A percentile compares a stretch with the other conserved stretches of the same genome.
Conservation (phyloP, 1,140 invertebrate species). For the Pteromalus puparum region DNA sequence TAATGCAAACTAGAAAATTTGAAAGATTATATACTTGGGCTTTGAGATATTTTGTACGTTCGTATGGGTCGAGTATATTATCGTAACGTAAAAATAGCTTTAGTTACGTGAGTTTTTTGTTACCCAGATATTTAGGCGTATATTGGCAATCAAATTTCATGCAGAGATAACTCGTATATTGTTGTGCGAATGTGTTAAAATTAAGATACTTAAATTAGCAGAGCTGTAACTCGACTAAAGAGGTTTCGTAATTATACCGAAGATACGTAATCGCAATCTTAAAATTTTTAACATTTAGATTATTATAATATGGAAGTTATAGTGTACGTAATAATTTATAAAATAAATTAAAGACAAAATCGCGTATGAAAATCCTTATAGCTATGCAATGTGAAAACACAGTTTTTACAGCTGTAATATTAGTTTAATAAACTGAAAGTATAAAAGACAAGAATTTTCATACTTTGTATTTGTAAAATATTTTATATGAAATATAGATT, state of each 20-base stretch:
- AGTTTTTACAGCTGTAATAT: neutral
- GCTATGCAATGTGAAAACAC: neutral
- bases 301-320: neutral
- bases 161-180: neutral
- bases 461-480: conserved; percentile 13
- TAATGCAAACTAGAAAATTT: conserved; percentile 43
- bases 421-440: conserved; percentile 19
- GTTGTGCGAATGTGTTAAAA: neutral
- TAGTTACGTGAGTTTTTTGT: conserved; percentile 3
- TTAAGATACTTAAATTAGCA: neutral
- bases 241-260: neutral
- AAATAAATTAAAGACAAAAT: neutral
- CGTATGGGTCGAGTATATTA: conserved; percentile 8
- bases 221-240: neutral
- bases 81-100: neutral
- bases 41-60: conserved; percentile 23
- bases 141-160: conserved; percentile 36
- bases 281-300: neutral
- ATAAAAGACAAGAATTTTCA: conserved; percentile 3
- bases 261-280: neutral
- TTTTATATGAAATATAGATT: conserved; percentile 2
- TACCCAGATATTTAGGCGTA: conserved; percentile 13
- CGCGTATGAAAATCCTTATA: neutral
- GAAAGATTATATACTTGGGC: neutral
- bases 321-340: neutral